phyloP scores from a whole-genome alignment of 2,113 vertebrate species.

The Chaenogobius annularis region DNA sequence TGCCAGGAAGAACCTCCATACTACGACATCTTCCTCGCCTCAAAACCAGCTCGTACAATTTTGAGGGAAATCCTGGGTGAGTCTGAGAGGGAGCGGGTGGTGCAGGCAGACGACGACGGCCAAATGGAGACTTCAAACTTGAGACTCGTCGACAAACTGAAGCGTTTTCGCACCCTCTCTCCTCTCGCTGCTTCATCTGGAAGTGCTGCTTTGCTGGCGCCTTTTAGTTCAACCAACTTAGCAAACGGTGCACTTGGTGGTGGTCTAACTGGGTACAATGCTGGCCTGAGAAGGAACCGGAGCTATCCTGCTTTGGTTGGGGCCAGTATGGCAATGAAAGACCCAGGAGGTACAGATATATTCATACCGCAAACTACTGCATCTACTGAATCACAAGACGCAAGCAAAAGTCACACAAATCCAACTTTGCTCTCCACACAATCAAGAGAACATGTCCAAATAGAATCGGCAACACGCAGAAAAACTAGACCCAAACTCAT shows the following conservation, averaged over 20 bases:
- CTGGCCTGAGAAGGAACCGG: constrained; percentile 89
- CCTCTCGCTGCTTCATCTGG: constrained; percentile 64
- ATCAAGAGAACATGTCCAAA: constrained; percentile 28
- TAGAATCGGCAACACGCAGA: constrained; percentile 74
- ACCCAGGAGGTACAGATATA: constrained; percentile 83
- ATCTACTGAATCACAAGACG: constrained; percentile 24
- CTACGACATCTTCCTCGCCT: constrained; percentile 91
- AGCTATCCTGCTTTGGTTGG: constrained; percentile 97
- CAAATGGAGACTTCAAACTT: constrained; percentile 90
- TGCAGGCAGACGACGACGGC: constrained; percentile 80
- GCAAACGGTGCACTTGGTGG: constrained; percentile 74
- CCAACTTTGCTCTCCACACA: constrained; percentile 13
- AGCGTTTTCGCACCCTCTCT: constrained; percentile 80
- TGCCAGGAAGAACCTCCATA: constrained; percentile 77
- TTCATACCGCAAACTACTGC: constrained; percentile 74
- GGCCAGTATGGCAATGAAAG: constrained; percentile 97
- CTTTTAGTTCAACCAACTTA: constrained; percentile 75
- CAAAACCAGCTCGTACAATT: constrained; percentile 92
- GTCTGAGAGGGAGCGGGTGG: constrained; percentile 70
- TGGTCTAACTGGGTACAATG: constrained; percentile 81
- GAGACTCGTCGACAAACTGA: constrained; percentile 94
- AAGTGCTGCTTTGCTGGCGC: constrained; percentile 71
- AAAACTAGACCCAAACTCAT: constrained; percentile 77
- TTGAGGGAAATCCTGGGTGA: constrained; percentile 88
- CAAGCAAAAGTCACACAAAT: constrained; percentile 6